Percentiles rank a stretch among this genome's conserved stretches.
These are phyloP conservation scores for Nebria ingens DNA, from an alignment of 1,140 invertebrate genomes.

Conservation along the genomic window DNA sequence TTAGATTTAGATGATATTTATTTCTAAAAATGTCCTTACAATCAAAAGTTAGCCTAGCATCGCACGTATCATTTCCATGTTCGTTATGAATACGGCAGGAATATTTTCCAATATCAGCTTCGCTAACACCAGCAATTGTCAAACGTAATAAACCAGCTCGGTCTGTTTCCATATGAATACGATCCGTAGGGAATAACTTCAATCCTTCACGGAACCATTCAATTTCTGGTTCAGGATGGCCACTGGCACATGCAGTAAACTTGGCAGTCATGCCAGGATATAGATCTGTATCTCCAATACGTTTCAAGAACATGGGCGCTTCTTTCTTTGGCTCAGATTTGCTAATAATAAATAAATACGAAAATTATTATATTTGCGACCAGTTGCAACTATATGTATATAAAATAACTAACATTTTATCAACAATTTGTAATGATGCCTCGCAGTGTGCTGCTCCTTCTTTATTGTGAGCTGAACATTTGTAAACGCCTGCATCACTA, in stretches of 20 bases:
- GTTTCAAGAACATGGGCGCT: slow-evolving; percentile 78
- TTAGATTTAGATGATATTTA: background rate
- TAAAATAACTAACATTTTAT: slow-evolving; percentile 79
- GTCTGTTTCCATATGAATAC: slow-evolving; percentile 73
- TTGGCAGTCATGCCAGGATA: slow-evolving; percentile 81
- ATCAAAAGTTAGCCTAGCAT: slow-evolving; percentile 70
- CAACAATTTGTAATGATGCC: slow-evolving; percentile 63
- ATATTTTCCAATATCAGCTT: slow-evolving; percentile 73
- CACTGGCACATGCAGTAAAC: slow-evolving; percentile 80
- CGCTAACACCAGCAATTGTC: slow-evolving; percentile 59
- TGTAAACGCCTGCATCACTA: slow-evolving; percentile 63
- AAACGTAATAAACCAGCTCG: slow-evolving; percentile 68
- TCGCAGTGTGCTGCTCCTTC: slow-evolving; percentile 69
- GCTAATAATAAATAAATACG: slow-evolving; percentile 33
- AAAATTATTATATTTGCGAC: background rate
- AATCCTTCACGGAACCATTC: slow-evolving; percentile 75
- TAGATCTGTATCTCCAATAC: slow-evolving; percentile 78
- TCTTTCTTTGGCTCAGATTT: slow-evolving; percentile 65
- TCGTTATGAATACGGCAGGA: slow-evolving; percentile 70
- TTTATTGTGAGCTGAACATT: slow-evolving; percentile 65
- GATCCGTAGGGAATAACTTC: slow-evolving; percentile 66
- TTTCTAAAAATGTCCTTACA: slow-evolving; percentile 43
- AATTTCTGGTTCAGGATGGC: slow-evolving; percentile 74
- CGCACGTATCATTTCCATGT: slow-evolving; percentile 72
- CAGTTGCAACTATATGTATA: slow-evolving; percentile 21